Conservation (phyloP, 2,113 vertebrate genomes). For the Lasiurus cinereus region DNA sequence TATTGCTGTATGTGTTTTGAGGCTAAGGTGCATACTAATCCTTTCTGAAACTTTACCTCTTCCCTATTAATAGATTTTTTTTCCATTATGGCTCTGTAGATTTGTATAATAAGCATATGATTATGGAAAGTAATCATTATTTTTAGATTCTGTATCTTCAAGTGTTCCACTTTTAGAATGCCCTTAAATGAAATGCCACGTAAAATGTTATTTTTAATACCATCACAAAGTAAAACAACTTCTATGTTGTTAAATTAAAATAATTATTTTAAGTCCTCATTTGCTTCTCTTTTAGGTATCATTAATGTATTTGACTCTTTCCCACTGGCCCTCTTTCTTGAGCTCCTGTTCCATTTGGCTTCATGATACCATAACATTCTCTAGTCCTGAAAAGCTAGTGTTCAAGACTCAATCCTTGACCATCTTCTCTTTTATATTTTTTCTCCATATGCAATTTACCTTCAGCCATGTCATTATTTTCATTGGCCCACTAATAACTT, state of each 20-base stretch:
- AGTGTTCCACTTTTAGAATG: background rate
- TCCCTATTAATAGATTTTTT: conserved; percentile 32
- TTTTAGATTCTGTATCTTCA: background rate
- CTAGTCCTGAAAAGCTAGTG: no score
- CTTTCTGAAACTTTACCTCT: conserved; percentile 74
- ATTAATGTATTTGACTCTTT: fast-evolving
- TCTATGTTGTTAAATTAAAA: background rate
- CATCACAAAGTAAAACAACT: background rate
- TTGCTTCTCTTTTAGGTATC: background rate
- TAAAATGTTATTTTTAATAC: background rate
- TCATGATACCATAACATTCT: background rate
- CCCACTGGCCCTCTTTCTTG: no score
- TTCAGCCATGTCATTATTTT: background rate
- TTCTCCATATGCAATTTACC: background rate
- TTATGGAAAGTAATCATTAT: conserved; percentile 66
- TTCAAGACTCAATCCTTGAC: background rate
- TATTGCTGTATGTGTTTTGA: conserved; percentile 68
- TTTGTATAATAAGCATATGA: conserved; percentile 60
- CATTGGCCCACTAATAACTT: background rate
- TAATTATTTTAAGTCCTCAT: background rate
- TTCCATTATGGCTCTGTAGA: conserved; percentile 61
- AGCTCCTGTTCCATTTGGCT: background rate
- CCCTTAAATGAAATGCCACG: background rate
- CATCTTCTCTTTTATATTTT: background rate
- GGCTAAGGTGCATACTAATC: conserved; percentile 17